Evolutionary conservation across 2,797 vertebrate species (phyloP), one percentile per base, ranked within the genome.

Genomic region (Sebastes matsubarae): DNA sequence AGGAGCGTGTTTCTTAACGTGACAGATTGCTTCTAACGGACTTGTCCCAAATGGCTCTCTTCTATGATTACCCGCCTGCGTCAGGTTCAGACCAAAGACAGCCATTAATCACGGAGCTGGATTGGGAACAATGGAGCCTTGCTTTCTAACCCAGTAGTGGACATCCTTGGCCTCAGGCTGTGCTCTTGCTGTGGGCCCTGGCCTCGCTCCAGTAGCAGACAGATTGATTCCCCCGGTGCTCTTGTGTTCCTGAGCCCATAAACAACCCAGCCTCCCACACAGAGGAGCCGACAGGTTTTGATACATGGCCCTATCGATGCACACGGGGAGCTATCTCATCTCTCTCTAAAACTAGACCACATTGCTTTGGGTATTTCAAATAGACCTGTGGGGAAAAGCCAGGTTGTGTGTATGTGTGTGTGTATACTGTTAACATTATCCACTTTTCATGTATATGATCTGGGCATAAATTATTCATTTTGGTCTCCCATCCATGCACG

Each of bases 111-210:
- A 93, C 29, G 7, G 42, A 63, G 72, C 79, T 67, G 86, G 78
- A 88, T 85, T 85, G 75, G 76, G 71, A 93, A 92, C 87, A 90
- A 88, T 83, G 80, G 78, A 81, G 87, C 72, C 63, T 73, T 69
- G 78, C 86, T 90, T 85, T 81, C 58, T 77, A 81, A 83, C 74
- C 65, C 76, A 81, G 83, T 34, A 55, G 76, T 91, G 87, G 89
- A 91, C 91, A 88, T 93, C 88, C 82, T 90, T 91, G 87, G 88
- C 92, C 92, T 74, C n/a, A 5, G 91, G 87, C 90, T 78, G 29
- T 34, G 81, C 84, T 92, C 87, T 84, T 67, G 70, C 85, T 89
- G 83, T 80, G 80, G 81, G 83, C 71, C 80, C 73, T 92, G 92
- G 90, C 80, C 59, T 34, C 38, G 20, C 74, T 92, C 88, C 87